Base-by-base conservation (phyloP, 2,113 vertebrate genomes). In the Colistium nudipinnis region DNA sequence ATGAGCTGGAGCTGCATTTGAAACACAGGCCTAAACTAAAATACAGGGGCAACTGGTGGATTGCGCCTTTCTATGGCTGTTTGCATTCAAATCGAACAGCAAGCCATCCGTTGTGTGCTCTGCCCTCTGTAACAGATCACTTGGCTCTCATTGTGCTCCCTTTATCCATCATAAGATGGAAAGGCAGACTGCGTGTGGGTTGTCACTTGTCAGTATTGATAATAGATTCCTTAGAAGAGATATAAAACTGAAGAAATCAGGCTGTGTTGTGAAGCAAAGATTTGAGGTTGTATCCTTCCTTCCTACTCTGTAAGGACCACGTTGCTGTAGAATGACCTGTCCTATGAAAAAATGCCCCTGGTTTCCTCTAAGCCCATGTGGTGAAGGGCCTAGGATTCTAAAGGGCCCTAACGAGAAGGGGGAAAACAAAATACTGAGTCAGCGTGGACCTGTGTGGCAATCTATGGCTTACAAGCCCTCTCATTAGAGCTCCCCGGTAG, bases 391-490 rank as follows among this genome's bases (percentile, higher is more conserved):
- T n/a, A n/a, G n/a, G n/a, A n/a, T n/a, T n/a, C n/a, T 41, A 19
- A 74, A 60, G 17, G 49, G 12, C 0, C 38, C 61, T 78, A 80
- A 82, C 70, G 64, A 82, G 70, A 71, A 60, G 11, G 51, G 77
- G 47, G 65, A 65, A 65, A 72, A 84, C 74, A 79, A 72, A 72
- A 60, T 61, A 62, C 7, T n/a, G 14, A 62, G 36, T 74, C 80
- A 80, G 80, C 74, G 76, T 81, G 76, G 43, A 72, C 14, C 55
- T 30, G 55, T 27, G 43, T 55, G 47, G n/a, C n/a, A n/a, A n/a
- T 33, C 16, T 47, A 44, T 3, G 6, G 52, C 71, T 69, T 49
- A 45, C 14, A 49, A 57, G 27, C 28, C 25, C 25, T 52, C 62
- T 72, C 71, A 51, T 76, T 74, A 70, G 36, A 41, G 47, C 31